Conservation (phyloP, 1,140 invertebrate species). For the Drusus annulatus region DNA sequence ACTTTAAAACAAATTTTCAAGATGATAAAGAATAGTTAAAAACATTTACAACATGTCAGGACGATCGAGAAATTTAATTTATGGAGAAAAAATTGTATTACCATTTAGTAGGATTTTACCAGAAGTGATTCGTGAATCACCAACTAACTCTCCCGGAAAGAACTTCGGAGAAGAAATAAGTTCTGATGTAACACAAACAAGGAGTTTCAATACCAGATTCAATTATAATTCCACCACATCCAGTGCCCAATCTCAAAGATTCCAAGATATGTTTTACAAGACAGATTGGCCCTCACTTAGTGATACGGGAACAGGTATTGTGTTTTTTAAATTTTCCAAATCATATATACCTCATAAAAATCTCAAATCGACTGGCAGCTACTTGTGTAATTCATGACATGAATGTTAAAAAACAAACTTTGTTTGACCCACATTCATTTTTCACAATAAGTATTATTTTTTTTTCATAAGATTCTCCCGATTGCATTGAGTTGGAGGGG, state of each 20-base stretch:
- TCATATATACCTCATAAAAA: too few relatives aligned
- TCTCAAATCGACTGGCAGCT: too few relatives aligned
- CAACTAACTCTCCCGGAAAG: constrained; percentile 27
- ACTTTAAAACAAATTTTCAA: too few relatives aligned
- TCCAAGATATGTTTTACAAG: constrained; percentile 51
- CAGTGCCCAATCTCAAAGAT: constrained; percentile 51
- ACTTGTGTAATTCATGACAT: too few relatives aligned
- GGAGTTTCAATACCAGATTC: constrained; percentile 14
- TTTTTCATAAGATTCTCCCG: constrained; percentile 64
- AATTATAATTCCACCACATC: constrained; percentile 38
- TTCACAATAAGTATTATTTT: constrained; percentile 13
- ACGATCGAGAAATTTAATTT: constrained; percentile 42
- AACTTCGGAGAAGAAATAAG: constrained; percentile 44
- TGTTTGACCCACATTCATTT: not conserved
- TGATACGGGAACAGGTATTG: constrained; percentile 54
- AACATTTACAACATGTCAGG: constrained; percentile 48
- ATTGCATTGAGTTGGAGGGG: constrained; percentile 68
- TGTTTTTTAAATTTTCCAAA: too few relatives aligned
- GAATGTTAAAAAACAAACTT: too few relatives aligned
- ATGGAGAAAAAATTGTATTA: constrained; percentile 37
- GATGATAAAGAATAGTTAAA: too few relatives aligned
- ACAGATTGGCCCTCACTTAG: constrained; percentile 55
- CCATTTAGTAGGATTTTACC: constrained; percentile 40
- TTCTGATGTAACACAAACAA: constrained; percentile 5
- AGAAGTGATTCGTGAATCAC: constrained; percentile 46